phyloP scores from a whole-genome alignment of 2,797 vertebrate genomes.

The Intellagama lesueurii region DNA sequence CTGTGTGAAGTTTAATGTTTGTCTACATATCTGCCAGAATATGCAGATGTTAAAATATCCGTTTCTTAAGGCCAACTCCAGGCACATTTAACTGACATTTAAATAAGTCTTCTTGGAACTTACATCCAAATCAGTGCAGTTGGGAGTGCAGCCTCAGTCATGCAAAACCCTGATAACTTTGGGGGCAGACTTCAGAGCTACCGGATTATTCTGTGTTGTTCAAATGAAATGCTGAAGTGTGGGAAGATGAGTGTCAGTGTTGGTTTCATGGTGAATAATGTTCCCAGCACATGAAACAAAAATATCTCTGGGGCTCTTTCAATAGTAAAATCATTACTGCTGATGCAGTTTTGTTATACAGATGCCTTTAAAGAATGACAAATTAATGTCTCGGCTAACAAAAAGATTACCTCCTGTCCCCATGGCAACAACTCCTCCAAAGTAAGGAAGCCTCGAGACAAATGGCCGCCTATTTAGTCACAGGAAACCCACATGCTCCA shows the following conservation, averaged over 20 bases:
- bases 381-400: constrained; percentile 34
- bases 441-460: constrained; percentile 13
- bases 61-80: not conserved
- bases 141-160: not conserved
- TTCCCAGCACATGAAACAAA: constrained; percentile 33
- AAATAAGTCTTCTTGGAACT: not conserved
- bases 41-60: not conserved
- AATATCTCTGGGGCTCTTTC: constrained; percentile 29
- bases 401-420: constrained; percentile 32
- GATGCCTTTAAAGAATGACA: constrained; percentile 22
- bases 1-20: not conserved
- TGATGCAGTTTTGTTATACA: not conserved
- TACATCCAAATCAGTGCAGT: not conserved
- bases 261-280: constrained; percentile 33
- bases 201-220: constrained; percentile 18
- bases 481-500: constrained; percentile 22
- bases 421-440: constrained; percentile 35
- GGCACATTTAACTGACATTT: not conserved
- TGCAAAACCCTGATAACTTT: constrained; percentile 18
- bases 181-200: constrained; percentile 3
- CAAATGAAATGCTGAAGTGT: constrained; percentile 7
- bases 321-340: constrained; percentile 14
- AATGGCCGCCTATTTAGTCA: constrained; percentile 6
- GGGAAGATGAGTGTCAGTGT: not conserved
- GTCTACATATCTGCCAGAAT: not conserved